Percentiles rank a stretch among this genome's conserved stretches.
These are phyloP conservation scores for Dasyurus viverrinus DNA, from an alignment of 2,113 vertebrate genomes.

Conservation along the genomic window DNA sequence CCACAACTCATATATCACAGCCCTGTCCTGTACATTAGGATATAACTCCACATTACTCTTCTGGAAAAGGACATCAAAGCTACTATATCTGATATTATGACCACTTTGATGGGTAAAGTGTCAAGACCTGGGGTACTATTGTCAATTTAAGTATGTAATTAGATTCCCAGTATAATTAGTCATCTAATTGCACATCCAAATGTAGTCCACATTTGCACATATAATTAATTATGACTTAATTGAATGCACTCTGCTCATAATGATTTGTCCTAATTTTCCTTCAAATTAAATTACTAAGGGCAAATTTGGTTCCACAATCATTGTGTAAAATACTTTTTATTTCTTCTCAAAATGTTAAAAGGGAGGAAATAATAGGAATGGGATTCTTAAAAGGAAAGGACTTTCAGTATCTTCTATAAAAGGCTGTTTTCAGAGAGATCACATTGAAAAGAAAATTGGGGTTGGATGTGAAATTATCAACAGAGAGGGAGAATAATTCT, in stretches of 20 bases:
- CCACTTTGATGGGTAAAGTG: background rate
- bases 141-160: slow-evolving; percentile 48
- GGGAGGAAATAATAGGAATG: slow-evolving; percentile 19
- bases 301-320: slow-evolving; percentile 45
- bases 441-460: slow-evolving; percentile 15
- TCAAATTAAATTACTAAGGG: slow-evolving; percentile 47
- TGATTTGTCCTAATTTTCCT: slow-evolving; percentile 59
- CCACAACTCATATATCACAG: background rate
- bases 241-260: slow-evolving; percentile 56
- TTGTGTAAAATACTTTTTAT: slow-evolving; percentile 10
- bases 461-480: slow-evolving; percentile 21
- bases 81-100: background rate
- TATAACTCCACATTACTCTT: background rate
- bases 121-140: background rate
- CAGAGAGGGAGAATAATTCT: slow-evolving; percentile 28
- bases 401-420: slow-evolving; percentile 2
- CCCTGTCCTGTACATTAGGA: background rate
- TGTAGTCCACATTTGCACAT: slow-evolving; percentile 45
- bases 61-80: background rate
- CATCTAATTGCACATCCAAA: slow-evolving; percentile 49
- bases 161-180: slow-evolving; percentile 45
- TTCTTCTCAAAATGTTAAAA: background rate
- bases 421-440: background rate
- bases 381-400: slow-evolving; percentile 6
- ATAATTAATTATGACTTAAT: slow-evolving; percentile 71